phyloP scores from a whole-genome alignment of 64 coral and sea anemone genomes.

The Stylophora pistillata region DNA sequence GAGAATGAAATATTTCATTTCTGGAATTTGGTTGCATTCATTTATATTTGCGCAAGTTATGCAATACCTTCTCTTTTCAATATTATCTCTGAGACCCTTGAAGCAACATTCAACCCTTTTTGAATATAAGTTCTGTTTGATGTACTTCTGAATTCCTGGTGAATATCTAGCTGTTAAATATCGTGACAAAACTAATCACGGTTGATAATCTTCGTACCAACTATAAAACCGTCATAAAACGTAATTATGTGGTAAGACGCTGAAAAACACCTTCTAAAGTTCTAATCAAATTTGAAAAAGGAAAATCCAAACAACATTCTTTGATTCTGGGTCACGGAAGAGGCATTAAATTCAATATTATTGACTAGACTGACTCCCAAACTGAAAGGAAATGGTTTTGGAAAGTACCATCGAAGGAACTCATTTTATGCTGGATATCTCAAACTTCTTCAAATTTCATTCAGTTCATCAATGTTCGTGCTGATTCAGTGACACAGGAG shows the following conservation, averaged over 20 bases:
- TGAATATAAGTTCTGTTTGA: not conserved
- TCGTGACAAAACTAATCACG: slow-evolving; percentile 2
- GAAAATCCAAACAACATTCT: not conserved
- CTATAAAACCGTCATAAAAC: slow-evolving; percentile 33
- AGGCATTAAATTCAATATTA: not conserved
- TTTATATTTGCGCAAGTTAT: not conserved
- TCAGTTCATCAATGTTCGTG: not conserved
- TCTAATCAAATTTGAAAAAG: not conserved
- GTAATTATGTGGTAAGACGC: slow-evolving; percentile 25
- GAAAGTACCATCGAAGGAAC: not conserved
- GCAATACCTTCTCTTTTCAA: not conserved
- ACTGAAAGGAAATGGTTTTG: not conserved
- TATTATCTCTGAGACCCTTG: not conserved
- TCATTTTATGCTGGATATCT: not conserved
- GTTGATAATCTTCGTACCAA: not conserved
- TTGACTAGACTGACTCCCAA: not conserved
- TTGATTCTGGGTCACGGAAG: not conserved
- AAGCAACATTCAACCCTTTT: not conserved
- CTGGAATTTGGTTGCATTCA: not conserved
- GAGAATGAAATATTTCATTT: not conserved
- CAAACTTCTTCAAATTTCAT: not conserved
- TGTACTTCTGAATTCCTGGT: not conserved
- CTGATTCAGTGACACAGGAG: too few species aligned
- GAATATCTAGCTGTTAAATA: not conserved
- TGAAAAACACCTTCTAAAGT: slow-evolving; percentile 1